Evolutionary conservation across 1,140 invertebrate species (phyloP), one percentile per base, ranked within the genome.

Genomic region (Conus ventricosus): DNA sequence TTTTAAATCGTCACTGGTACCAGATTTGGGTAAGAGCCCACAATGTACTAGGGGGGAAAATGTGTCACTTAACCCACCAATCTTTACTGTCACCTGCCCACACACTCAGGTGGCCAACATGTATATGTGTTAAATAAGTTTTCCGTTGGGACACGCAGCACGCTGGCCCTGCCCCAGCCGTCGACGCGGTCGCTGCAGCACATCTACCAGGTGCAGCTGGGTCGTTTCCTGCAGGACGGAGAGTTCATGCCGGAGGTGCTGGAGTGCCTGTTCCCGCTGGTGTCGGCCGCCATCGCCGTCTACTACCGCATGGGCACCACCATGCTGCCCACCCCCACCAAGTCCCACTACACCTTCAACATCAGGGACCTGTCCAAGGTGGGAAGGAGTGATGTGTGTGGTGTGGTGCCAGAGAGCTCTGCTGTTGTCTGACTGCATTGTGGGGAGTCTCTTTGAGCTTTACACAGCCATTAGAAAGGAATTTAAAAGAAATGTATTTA

Each of bases 281-380:
- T 95, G 17, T 94, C 94, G 27, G 93, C 93, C 23, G 92, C 93
- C 85, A 95, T 95, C 39, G 92, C 93, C 20, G 91, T 95, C 60
- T 95, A 95, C 90, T 95, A 95, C 87, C 90, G 92, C 75, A 94
- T 95, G 92, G 93, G 93, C 84, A 89, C 91, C 51, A 91, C 89
- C 76, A 93, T 95, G 93, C 85, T 94, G 83, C 94, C 94, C 27
- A 95, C 95, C 11, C 95, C 95, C 17, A 92, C 96, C 57, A 98
- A 98, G 94, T 97, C 97, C 93, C 97, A 98, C 94, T 98, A 98
- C 91, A 95, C 98, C n/a, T 98, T 98, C 95, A 98, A 98, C 94
- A 95, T 98, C 88, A 95, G 97, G 89, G 97, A 98, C 93, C 97
- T 98, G 88, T 97, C 97, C 2, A 97, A 97, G 95, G 96, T 96